Conservation (phyloP, 2,797 vertebrate species). For the Platalea minor region DNA sequence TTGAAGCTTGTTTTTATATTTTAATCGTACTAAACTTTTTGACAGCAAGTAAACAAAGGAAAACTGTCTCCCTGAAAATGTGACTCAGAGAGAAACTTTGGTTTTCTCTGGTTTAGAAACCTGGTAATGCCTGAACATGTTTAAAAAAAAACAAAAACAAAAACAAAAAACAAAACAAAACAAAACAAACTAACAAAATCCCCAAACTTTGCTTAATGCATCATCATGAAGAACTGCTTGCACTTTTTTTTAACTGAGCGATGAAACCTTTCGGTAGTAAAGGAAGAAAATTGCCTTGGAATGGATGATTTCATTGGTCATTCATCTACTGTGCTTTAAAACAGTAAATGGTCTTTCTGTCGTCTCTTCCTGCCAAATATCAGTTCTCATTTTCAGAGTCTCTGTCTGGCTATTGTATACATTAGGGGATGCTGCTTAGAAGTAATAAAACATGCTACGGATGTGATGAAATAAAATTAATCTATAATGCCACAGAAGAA, state of each 20-base stretch:
- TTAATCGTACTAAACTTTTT: constrained; percentile 10
- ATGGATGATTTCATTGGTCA: background rate
- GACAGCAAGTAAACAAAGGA: background rate
- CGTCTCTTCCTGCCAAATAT: background rate
- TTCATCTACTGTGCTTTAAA: background rate
- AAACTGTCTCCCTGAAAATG: background rate
- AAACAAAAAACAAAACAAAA: background rate
- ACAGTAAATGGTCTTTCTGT: background rate
- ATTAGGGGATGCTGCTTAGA: background rate
- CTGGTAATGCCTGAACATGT: background rate
- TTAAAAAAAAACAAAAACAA: background rate
- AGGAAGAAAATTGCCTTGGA: background rate
- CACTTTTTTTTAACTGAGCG: background rate
- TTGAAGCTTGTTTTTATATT: background rate
- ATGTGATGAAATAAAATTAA: background rate
- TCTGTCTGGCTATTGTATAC: background rate
- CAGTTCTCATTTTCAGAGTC: background rate
- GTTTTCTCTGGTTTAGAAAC: background rate
- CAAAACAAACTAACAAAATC: background rate
- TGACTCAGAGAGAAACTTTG: background rate
- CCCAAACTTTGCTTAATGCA: background rate
- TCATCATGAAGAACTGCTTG: background rate
- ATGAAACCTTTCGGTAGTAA: background rate
- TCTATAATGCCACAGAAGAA: background rate
- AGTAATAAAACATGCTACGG: background rate